Base-by-base conservation (phyloP, 2,113 vertebrate genomes). In the Salvator merianae region DNA sequence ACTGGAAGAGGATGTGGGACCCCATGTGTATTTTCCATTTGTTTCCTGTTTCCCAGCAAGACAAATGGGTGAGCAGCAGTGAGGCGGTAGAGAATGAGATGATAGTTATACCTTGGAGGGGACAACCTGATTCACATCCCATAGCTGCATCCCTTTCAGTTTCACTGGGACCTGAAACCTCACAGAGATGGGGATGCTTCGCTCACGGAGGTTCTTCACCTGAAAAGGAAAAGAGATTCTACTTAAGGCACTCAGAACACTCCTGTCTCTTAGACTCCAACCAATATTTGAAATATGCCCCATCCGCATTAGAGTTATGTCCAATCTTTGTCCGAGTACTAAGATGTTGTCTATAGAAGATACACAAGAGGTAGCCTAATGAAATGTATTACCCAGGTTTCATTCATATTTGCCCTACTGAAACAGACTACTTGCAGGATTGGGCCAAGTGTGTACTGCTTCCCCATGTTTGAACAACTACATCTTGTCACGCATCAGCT, bases 171-270 rank as follows among this genome's bases (percentile, higher is more conserved):
- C 94, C 91, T 59, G 94, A 89, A 98, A 95, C 24, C 89, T 79
- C 30, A 97, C 70, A 0, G 91, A 95, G 78, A 97, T 63, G 66
- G 92, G 84, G 74, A 96, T 68, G 1, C 91, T 89, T 83, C 95
- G 91, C 47, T 93, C 83, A 47, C 93, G 82, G 63, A 92, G 86
- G 89, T 97, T 97, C 74, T 91, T 92, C 22, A 97, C 95, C 97
- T 98, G 75, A 6, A 18, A 86, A 62, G 47, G 76, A 83, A 71
- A 69, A 47, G 6, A 13, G 53, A 14, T 47, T 40, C 50, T 74
- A 12, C 20, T 73, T 20, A 82, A 82, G 20, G 8, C 8, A 10
- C 34, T 36, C 13, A 77, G 24, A 40, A 43, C 8, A 4, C 62
- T 24, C 22, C 13, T 12, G 9, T n/a, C 12, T 28, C n/a, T 59